Conservation (phyloP, 2,113 vertebrate genomes). For the Capra hircus region DNA sequence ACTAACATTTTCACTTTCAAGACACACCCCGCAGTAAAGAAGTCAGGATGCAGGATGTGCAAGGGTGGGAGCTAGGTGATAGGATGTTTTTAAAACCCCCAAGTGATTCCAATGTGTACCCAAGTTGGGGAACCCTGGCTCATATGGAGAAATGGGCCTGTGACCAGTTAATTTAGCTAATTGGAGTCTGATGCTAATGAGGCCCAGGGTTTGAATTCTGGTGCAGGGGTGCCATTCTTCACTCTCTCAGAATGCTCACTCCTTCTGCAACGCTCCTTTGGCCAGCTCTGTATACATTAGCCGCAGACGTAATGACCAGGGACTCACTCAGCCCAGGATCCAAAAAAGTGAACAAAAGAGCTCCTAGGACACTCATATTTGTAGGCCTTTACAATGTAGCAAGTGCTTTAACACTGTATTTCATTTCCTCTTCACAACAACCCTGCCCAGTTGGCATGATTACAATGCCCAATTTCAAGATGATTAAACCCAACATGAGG, state of each 20-base stretch:
- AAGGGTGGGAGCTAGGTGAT: neutral
- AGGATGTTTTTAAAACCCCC: neutral
- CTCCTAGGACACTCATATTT: neutral
- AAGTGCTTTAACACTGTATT: neutral
- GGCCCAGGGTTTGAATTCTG: neutral
- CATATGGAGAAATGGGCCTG: neutral
- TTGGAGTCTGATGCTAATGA: neutral
- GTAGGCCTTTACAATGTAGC: neutral
- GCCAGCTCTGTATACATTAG: neutral
- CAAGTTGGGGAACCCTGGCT: neutral
- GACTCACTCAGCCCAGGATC: neutral
- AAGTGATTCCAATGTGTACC: neutral
- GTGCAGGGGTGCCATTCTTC: neutral
- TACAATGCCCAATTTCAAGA: neutral
- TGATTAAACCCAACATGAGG: neutral
- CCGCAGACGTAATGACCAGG: no score
- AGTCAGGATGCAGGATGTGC: neutral
- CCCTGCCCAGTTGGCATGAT: neutral
- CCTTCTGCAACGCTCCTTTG: neutral
- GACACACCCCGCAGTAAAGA: neutral
- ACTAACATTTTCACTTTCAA: neutral
- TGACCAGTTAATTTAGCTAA: neutral
- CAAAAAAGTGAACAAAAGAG: neutral
- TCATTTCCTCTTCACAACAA: neutral
- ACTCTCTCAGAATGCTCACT: neutral